These are phyloP conservation scores for Babyrousa celebensis DNA, from an alignment of 2,797 vertebrate genomes.

Conservation along the genomic window DNA sequence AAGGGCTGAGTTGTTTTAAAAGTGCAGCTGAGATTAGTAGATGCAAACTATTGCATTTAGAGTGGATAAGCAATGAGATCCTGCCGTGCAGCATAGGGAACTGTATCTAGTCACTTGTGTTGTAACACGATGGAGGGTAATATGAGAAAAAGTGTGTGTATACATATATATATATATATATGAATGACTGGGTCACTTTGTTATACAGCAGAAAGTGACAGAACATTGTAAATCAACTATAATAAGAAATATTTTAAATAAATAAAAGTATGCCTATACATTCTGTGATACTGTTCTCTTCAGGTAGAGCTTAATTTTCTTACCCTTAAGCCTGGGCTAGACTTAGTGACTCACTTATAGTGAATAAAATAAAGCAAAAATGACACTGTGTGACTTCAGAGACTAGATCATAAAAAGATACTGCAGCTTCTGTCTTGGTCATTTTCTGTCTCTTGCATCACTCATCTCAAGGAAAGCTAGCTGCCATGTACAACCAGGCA, in stretches of 20 bases:
- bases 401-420: not conserved
- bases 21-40: not conserved
- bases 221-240: too few relatives aligned
- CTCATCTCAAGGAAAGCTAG: not conserved
- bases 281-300: not conserved
- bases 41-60: too few relatives aligned
- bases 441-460: not conserved
- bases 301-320: not conserved
- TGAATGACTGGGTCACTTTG: too few relatives aligned
- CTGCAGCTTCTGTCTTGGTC: not conserved
- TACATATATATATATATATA: too few relatives aligned
- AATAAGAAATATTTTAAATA: not conserved
- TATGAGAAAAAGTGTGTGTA: too few relatives aligned
- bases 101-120: too few relatives aligned
- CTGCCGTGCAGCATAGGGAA: too few relatives aligned
- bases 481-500: not conserved
- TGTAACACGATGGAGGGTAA: too few relatives aligned
- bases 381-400: not conserved
- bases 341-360: conserved; percentile 1
- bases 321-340: not conserved
- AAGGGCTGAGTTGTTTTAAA: not conserved
- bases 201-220: too few relatives aligned
- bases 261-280: not conserved
- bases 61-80: too few relatives aligned
- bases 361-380: not conserved